A percentile compares a stretch with the other conserved stretches of the same genome.
phyloP scores from a whole-genome alignment of 2,797 vertebrate species.

The Salarias fasciatus region DNA sequence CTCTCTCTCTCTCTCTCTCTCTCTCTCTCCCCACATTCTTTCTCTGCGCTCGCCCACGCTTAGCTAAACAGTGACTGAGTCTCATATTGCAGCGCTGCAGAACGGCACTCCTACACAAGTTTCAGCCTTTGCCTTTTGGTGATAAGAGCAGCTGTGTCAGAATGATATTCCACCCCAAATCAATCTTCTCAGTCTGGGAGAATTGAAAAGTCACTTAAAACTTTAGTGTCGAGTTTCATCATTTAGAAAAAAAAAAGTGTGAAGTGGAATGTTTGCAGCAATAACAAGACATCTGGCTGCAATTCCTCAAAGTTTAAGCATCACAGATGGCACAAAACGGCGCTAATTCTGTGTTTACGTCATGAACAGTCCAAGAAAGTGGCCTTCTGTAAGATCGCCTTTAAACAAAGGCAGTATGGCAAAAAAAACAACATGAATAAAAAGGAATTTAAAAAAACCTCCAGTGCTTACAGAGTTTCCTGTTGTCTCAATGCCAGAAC shows the following conservation, averaged over 20 bases:
- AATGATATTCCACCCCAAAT: constrained; percentile 6
- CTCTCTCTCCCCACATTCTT: constrained; percentile 49
- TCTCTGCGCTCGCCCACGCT: constrained; percentile 55
- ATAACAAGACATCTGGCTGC: too few species aligned
- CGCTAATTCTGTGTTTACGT: too few species aligned
- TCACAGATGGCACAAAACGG: too few species aligned
- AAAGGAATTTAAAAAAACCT: too few species aligned
- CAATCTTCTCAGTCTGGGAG: too few species aligned
- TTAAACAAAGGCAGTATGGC: too few species aligned
- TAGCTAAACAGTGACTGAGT: constrained; percentile 33
- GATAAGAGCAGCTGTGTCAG: constrained; percentile 25
- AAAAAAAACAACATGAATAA: too few species aligned
- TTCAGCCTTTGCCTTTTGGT: constrained; percentile 38
- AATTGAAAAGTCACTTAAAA: not conserved
- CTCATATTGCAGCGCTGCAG: constrained; percentile 24
- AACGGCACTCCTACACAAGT: constrained; percentile 32
- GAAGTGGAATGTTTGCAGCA: not conserved
- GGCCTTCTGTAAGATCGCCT: too few species aligned
- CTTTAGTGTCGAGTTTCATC: not conserved
- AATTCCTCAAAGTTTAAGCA: not conserved
- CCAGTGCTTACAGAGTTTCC: too few species aligned
- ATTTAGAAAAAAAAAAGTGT: not conserved
- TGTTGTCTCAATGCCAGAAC: too few species aligned
- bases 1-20: constrained; percentile 39
- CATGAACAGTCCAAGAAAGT: too few species aligned